Base-by-base conservation (phyloP, 2,888 invertebrate species). In the Gisinianus flammeolus region DNA sequence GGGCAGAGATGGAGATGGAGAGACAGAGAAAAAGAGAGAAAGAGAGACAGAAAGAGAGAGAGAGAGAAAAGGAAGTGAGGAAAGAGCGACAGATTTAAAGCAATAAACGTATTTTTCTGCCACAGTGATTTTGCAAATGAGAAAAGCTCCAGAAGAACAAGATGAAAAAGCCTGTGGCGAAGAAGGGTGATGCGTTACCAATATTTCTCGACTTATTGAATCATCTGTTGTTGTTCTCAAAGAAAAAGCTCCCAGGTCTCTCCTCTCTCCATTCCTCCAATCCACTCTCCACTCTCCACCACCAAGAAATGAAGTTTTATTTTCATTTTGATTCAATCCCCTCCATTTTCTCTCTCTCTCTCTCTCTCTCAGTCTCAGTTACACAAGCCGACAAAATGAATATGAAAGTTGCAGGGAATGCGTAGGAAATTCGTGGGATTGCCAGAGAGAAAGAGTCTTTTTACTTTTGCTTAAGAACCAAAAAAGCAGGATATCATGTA, bases 171-270 rank as follows among this genome's bases (percentile, higher is more conserved):
- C 68, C 73, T 56, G 68, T 72, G 71, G 77, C 71, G 33, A 10
- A 31, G 19, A n/a, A 24, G 66, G 26, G 35, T 68, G 72, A 77
- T 77, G 67, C 73, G 54, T 77, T 79, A 70, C 79, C 79, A 80
- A 80, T 80, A 81, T 80, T 80, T 81, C 76, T 75, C 52, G 62
- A 78, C 81, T 81, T 81, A 81, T 81, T 81, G 79, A 79, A 81
- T 81, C 81, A 79, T 77, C 79, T 81, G 81, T 81, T 81, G 79
- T 81, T 79, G 76, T 76, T 81, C 81, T 78, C 81, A 81, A 81
- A 78, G 81, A 79, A 78, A 54, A 80, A 76, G 35, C 58, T 44
- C 24, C 64, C 62, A 74, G 31, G 56, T 52, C 26, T 28, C n/a
- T 26, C 70, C 52, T 12, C 5, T 35, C 35, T 8, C 12, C 35